Evolutionary conservation across 2,797 vertebrate species (phyloP).

Genomic region (Florisuga fusca): DNA sequence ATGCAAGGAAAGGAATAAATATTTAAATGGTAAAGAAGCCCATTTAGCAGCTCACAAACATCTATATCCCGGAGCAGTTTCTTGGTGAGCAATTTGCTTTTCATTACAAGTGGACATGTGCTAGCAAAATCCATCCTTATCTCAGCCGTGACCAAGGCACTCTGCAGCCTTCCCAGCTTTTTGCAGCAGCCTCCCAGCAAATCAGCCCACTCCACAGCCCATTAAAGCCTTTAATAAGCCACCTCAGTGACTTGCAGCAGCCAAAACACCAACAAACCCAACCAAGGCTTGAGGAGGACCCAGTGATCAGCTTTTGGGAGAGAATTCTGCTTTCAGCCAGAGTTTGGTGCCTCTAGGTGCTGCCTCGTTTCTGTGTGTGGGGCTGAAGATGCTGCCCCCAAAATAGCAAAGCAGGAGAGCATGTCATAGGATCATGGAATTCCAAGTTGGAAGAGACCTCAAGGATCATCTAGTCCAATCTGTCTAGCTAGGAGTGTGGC

Average conservation of each 20-base stretch:
- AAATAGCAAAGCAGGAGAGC: accelerated
- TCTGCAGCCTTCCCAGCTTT: background rate
- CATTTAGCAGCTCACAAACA: conserved; percentile 21
- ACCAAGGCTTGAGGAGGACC: accelerated
- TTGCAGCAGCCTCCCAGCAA: background rate
- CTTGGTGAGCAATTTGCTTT: background rate
- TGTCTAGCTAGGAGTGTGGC: no score
- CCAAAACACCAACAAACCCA: background rate
- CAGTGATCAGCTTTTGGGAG: accelerated
- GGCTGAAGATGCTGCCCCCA: background rate
- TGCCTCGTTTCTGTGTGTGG: accelerated
- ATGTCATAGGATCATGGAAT: no score
- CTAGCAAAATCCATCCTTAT: background rate
- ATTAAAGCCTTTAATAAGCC: conserved; percentile 33
- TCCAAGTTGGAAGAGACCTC: no score
- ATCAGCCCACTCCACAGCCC: background rate
- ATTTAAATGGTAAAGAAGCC: background rate
- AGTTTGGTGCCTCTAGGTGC: background rate
- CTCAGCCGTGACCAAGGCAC: background rate
- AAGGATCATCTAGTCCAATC: no score
- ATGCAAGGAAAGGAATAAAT: background rate
- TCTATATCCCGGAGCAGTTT: background rate
- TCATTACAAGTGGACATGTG: background rate
- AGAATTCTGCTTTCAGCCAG: accelerated
- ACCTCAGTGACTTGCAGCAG: background rate